These are phyloP conservation scores for Elegia similella DNA, from an alignment of 2,888 invertebrate genomes.

Conservation along the genomic window DNA sequence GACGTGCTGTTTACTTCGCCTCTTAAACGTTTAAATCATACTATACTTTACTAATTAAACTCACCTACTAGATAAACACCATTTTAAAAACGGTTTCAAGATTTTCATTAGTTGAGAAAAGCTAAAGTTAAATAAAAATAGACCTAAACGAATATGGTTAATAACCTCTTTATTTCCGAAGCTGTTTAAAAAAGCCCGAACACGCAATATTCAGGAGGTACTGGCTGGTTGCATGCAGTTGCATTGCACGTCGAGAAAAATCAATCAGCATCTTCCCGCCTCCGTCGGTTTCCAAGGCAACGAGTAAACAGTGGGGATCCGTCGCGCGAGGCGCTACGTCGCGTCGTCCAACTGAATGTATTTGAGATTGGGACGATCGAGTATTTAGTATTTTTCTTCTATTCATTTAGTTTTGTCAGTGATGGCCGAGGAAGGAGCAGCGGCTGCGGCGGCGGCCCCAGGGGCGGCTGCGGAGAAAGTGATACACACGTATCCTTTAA, in stretches of 20 bases:
- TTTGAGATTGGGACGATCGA: slow-evolving; percentile 9
- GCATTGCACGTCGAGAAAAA: slow-evolving; percentile 60
- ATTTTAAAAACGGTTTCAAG: too few relatives aligned
- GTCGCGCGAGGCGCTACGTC: slow-evolving; percentile 45
- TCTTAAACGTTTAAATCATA: too few relatives aligned
- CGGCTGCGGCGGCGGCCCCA: slow-evolving; percentile 47
- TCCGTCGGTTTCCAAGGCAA: slow-evolving; percentile 73
- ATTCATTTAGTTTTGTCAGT: slow-evolving; percentile 29
- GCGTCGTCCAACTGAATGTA: slow-evolving; percentile 25
- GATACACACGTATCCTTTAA: slow-evolving; percentile 90
- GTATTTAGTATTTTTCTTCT: slow-evolving; percentile 21
- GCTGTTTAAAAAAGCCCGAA: slow-evolving; percentile 19
- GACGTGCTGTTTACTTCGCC: too few relatives aligned
- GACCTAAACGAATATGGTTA: too few relatives aligned
- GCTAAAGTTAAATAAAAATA: too few relatives aligned
- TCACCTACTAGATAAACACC: too few relatives aligned
- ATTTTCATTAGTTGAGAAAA: too few relatives aligned
- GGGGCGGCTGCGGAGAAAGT: slow-evolving; percentile 84
- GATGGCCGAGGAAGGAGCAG: slow-evolving; percentile 64
- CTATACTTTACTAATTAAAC: too few relatives aligned
- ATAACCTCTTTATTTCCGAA: not conserved
- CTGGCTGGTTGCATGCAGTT: slow-evolving; percentile 37
- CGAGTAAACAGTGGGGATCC: slow-evolving; percentile 75
- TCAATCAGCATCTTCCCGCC: slow-evolving; percentile 74
- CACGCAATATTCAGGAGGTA: slow-evolving; percentile 19